These are phyloP conservation scores for Hypomesus transpacificus DNA, from an alignment of 2,113 vertebrate species.

Conservation along the genomic window DNA sequence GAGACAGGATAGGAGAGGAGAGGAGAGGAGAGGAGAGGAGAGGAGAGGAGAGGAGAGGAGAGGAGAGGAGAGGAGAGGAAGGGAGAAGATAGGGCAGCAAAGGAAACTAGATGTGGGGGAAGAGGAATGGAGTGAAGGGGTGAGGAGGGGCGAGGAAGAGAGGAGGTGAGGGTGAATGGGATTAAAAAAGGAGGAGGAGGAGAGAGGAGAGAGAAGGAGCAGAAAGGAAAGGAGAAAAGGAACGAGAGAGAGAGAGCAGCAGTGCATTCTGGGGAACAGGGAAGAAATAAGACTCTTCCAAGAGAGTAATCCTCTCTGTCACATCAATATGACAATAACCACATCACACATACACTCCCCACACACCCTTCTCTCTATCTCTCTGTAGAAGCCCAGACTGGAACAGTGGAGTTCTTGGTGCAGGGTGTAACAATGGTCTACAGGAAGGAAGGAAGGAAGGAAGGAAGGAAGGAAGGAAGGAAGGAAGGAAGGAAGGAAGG, in stretches of 20 bases:
- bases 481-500: background rate
- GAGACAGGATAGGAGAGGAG: slow-evolving; percentile 14
- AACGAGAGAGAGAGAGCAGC: background rate
- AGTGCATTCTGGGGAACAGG: slow-evolving; percentile 58
- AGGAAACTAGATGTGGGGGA: too few species aligned
- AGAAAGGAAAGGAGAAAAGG: background rate
- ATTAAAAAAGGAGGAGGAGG: too few species aligned
- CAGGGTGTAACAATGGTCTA: too few species aligned
- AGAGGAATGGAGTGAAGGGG: background rate
- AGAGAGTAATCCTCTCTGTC: slow-evolving; percentile 61
- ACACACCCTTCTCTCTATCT: slow-evolving; percentile 27
- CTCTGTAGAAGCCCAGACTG: slow-evolving; percentile 2
- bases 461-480: background rate
- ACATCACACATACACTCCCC: slow-evolving; percentile 36
- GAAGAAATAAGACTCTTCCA: slow-evolving; percentile 23
- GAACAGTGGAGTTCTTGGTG: too few species aligned
- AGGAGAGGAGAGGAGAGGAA: background rate
- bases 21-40: slow-evolving; percentile 23
- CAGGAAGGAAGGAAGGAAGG: background rate
- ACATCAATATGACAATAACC: slow-evolving; percentile 61
- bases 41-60: background rate
- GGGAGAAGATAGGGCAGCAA: slow-evolving; percentile 18
- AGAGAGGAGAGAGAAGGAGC: background rate
- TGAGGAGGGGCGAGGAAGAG: background rate
- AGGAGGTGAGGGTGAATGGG: too few species aligned